phyloP scores from a whole-genome alignment of 2,797 vertebrate genomes.

The Fringilla coelebs region DNA sequence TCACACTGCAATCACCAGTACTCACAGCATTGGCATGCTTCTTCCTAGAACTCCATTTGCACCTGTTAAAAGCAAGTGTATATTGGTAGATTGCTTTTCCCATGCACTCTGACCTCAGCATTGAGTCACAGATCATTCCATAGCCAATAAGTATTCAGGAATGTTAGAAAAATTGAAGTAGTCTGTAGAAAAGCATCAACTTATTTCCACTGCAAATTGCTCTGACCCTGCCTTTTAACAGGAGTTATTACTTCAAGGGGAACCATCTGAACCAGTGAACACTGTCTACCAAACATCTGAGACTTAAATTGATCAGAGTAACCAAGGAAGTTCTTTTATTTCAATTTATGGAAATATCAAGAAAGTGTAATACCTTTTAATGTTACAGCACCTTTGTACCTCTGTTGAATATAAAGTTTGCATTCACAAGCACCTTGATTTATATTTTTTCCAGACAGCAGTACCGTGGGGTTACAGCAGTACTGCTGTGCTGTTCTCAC shows the following conservation, averaged over 20 bases:
- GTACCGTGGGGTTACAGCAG: background rate
- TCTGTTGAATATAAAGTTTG: background rate
- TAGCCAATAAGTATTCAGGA: background rate
- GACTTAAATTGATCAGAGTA: background rate
- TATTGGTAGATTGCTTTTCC: background rate
- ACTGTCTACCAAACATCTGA: background rate
- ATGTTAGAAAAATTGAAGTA: background rate
- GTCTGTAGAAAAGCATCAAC: background rate
- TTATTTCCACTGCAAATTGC: background rate
- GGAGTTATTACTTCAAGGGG: background rate
- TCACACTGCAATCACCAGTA: background rate
- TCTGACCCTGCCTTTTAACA: background rate
- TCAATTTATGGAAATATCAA: background rate
- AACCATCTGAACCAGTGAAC: background rate
- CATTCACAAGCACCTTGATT: background rate
- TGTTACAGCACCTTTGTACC: background rate
- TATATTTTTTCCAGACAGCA: background rate
- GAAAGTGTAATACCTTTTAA: background rate
- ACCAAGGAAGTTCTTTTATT: background rate
- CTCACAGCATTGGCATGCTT: background rate
- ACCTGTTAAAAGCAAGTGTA: background rate
- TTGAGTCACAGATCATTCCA: background rate
- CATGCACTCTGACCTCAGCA: background rate
- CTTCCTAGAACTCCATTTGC: background rate
- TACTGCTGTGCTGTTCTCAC: background rate